These are phyloP conservation scores for Masticophis lateralis DNA, from an alignment of 2,797 vertebrate species.

Conservation along the genomic window DNA sequence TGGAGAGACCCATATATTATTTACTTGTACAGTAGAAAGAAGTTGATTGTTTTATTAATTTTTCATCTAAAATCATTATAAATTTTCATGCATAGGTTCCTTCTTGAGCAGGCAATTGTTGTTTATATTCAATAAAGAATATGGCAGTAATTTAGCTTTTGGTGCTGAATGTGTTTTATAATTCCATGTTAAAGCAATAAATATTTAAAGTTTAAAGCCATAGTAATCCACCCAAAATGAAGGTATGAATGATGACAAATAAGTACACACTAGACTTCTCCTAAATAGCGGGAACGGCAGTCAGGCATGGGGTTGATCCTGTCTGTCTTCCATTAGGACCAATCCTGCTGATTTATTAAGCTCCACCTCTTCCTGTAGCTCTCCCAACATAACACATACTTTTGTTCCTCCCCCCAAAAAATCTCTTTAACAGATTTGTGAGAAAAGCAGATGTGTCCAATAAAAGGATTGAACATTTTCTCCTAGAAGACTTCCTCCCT, in stretches of 20 bases:
- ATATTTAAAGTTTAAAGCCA: neutral
- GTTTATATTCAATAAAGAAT: neutral
- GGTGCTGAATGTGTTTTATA: neutral
- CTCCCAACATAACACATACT: neutral
- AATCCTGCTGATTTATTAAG: too few species aligned
- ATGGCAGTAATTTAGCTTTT: neutral
- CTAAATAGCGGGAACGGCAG: too few species aligned
- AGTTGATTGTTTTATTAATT: neutral
- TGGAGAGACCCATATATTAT: neutral
- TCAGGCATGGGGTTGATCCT: too few species aligned
- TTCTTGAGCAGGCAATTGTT: neutral
- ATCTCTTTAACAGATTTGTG: neutral
- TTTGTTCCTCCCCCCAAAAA: neutral
- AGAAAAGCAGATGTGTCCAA: neutral
- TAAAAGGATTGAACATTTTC: neutral
- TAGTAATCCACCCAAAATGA: neutral
- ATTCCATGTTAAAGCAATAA: neutral
- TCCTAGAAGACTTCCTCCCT: neutral
- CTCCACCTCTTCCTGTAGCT: too few species aligned
- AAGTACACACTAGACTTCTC: neutral
- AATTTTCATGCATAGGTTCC: neutral
- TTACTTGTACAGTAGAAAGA: neutral
- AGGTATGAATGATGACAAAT: neutral
- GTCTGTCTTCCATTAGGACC: too few species aligned
- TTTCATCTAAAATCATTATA: neutral